These are phyloP conservation scores for Drosophila subquinaria DNA, from an alignment of 2,888 invertebrate species.

Conservation along the genomic window DNA sequence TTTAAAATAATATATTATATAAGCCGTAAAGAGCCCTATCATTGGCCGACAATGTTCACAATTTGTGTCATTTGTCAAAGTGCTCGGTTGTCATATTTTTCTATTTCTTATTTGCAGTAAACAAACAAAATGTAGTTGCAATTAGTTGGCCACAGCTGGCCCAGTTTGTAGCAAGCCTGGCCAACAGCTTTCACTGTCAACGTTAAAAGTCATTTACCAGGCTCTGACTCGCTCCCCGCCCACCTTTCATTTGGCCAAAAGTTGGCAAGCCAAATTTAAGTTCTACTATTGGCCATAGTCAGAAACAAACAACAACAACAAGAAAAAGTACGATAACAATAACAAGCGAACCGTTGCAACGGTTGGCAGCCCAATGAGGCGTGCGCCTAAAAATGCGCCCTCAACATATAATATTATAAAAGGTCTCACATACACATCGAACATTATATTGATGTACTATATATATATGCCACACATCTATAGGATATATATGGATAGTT, in stretches of 20 bases:
- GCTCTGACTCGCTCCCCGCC: not conserved
- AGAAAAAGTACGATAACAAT: constrained; percentile 12
- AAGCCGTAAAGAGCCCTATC: constrained; percentile 26
- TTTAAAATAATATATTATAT: constrained; percentile 27
- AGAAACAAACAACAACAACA: constrained; percentile 12
- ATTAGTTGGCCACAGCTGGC: constrained; percentile 63
- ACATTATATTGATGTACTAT: constrained; percentile 34
- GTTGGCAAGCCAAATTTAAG: constrained; percentile 51
- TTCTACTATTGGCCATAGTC: constrained; percentile 35
- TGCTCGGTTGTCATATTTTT: constrained; percentile 7
- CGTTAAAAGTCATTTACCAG: constrained; percentile 62
- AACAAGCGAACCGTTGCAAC: constrained; percentile 13
- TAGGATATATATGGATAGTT: not conserved
- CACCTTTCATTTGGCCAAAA: constrained; percentile 22
- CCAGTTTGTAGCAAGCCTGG: constrained; percentile 14
- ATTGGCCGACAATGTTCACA: constrained; percentile 26
- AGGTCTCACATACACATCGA: constrained; percentile 2
- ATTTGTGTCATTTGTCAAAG: constrained; percentile 49
- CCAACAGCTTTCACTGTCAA: constrained; percentile 56
- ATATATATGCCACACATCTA: constrained; percentile 6
- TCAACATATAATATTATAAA: constrained; percentile 43
- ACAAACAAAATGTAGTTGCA: constrained; percentile 46
- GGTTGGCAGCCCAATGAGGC: constrained; percentile 34
- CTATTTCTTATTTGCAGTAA: constrained; percentile 21
- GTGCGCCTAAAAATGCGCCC: constrained; percentile 48